A percentile compares a stretch with the other conserved stretches of the same genome.
These are phyloP conservation scores for Elysia chlorotica DNA, from an alignment of 1,140 invertebrate genomes.

Conservation along the genomic window DNA sequence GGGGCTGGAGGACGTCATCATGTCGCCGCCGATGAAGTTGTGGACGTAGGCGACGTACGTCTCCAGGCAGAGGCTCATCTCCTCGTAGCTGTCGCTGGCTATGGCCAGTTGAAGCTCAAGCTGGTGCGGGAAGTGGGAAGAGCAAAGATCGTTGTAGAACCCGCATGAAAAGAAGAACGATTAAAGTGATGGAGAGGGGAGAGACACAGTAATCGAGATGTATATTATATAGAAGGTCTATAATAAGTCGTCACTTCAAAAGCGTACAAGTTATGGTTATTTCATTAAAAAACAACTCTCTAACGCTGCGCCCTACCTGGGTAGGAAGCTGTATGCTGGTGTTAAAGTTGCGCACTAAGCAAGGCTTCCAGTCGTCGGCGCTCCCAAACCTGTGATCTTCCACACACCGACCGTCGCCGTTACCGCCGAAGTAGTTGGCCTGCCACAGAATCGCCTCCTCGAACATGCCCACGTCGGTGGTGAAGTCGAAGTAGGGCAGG, in stretches of 20 bases:
- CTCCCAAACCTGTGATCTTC: slow-evolving; percentile 52
- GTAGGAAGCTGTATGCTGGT: slow-evolving; percentile 47
- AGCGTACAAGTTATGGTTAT: no score
- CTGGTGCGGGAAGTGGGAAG: slow-evolving; percentile 15
- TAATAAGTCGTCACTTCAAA: no score
- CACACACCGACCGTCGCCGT: slow-evolving; percentile 45
- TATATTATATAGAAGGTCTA: no score
- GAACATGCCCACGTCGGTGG: slow-evolving; percentile 54
- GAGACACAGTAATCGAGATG: no score
- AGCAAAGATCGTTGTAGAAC: neutral
- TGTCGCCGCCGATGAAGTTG: slow-evolving; percentile 54
- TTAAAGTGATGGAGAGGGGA: neutral
- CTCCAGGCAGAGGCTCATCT: slow-evolving; percentile 53
- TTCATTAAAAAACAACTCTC: no score
- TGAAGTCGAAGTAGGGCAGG: slow-evolving; percentile 57
- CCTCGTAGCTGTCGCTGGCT: slow-evolving; percentile 46
- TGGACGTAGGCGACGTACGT: slow-evolving; percentile 49
- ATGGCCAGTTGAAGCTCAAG: slow-evolving; percentile 48
- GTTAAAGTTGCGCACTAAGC: slow-evolving; percentile 51
- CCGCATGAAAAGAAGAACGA: neutral
- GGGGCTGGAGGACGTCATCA: slow-evolving; percentile 45
- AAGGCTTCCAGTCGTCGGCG: slow-evolving; percentile 48
- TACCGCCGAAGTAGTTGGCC: slow-evolving; percentile 54
- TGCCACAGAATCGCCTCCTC: slow-evolving; percentile 53
- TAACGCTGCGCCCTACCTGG: slow-evolving; percentile 17